Conservation (phyloP, 2,797 vertebrate genomes). For the Morus bassanus region DNA sequence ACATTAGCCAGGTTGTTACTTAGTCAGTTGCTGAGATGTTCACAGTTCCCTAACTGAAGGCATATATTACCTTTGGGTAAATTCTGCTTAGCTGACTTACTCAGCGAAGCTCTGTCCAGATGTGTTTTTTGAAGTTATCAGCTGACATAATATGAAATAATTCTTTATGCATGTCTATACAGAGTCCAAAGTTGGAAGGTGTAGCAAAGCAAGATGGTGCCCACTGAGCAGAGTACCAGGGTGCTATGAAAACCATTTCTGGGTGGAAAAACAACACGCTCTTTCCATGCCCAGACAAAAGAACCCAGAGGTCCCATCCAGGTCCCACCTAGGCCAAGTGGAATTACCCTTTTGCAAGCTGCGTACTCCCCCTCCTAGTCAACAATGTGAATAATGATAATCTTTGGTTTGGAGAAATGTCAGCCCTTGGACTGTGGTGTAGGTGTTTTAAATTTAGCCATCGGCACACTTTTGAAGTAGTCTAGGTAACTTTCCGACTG, state of each 20-base stretch:
- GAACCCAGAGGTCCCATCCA: not conserved
- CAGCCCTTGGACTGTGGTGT: not conserved
- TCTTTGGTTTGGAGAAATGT: not conserved
- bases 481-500: not conserved
- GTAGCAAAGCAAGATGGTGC: not conserved
- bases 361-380: not conserved
- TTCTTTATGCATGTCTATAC: not conserved
- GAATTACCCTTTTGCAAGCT: not conserved
- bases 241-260: not conserved
- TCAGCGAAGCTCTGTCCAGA: not conserved
- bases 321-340: not conserved
- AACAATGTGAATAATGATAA: not conserved
- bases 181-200: not conserved
- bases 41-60: not conserved
- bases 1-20: not conserved
- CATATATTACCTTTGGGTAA: not conserved
- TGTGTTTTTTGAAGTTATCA: not conserved
- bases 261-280: not conserved
- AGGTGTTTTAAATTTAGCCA: not conserved
- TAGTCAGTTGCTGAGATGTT: not conserved
- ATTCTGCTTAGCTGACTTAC: not conserved
- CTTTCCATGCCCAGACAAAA: not conserved
- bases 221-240: not conserved
- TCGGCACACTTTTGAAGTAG: not conserved
- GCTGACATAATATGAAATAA: not conserved